Evolutionary conservation across 2,888 invertebrate genomes (phyloP).

Genomic region (Leptothorax acervorum): DNA sequence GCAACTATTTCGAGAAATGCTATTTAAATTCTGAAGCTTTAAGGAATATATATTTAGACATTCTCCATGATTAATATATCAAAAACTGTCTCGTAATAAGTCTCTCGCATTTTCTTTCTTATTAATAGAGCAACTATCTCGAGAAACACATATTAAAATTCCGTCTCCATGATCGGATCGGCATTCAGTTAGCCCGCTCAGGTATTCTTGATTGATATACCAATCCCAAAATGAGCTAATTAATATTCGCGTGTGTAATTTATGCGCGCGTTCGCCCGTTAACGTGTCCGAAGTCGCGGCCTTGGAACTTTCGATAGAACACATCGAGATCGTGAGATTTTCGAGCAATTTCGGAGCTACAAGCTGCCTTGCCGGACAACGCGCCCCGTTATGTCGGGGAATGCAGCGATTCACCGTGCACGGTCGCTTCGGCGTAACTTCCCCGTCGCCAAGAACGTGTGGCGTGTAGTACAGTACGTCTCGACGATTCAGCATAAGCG

Average conservation of each 20-base stretch:
- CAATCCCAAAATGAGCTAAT: background rate
- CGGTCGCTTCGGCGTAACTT: slow-evolving; percentile 66
- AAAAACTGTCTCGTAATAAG: too few species aligned
- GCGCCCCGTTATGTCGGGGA: slow-evolving; percentile 79
- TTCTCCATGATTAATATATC: too few species aligned
- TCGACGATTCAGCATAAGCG: slow-evolving; percentile 41
- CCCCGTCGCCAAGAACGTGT: slow-evolving; percentile 52
- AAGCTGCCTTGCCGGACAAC: slow-evolving; percentile 48
- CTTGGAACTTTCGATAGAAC: slow-evolving; percentile 22
- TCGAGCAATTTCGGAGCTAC: slow-evolving; percentile 63
- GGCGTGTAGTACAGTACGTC: slow-evolving; percentile 28
- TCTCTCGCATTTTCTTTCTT: too few species aligned
- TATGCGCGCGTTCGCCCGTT: background rate
- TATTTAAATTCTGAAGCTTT: background rate
- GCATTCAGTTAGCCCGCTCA: background rate
- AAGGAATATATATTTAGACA: too few species aligned
- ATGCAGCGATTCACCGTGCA: slow-evolving; percentile 71
- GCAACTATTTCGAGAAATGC: background rate
- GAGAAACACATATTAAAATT: background rate
- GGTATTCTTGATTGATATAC: background rate
- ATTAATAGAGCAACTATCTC: too few species aligned
- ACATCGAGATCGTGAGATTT: slow-evolving; percentile 9
- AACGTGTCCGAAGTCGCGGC: background rate
- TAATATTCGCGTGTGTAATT: background rate
- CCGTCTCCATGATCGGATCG: background rate